Conservation (phyloP, 2,113 vertebrate genomes). For the Balaeniceps rex region DNA sequence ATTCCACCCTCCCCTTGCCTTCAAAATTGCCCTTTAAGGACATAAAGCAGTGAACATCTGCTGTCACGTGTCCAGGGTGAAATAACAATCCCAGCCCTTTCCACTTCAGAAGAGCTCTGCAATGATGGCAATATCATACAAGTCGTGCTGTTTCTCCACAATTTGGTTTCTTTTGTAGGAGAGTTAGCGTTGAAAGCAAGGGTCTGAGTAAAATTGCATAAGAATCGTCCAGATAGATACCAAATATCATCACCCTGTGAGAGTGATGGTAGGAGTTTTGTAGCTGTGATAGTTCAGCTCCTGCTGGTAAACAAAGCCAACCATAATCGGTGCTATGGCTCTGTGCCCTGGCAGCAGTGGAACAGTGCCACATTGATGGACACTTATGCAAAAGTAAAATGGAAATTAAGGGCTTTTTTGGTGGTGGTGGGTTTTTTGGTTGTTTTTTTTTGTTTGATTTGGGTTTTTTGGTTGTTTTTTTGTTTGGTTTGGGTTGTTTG, state of each 20-base stretch:
- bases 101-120: background rate
- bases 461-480: too few relatives aligned
- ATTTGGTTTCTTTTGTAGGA: background rate
- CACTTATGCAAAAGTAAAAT: background rate
- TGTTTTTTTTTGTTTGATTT: background rate
- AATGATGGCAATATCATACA: background rate
- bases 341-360: background rate
- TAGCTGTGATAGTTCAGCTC: background rate
- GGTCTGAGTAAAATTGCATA: background rate
- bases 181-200: background rate
- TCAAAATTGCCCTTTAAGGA: slow-evolving; percentile 23
- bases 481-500: background rate
- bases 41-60: background rate
- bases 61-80: background rate
- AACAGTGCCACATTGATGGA: accelerated
- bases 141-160: background rate
- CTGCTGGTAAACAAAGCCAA: background rate
- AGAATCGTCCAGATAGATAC: background rate
- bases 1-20: background rate
- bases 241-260: background rate
- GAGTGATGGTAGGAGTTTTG: background rate
- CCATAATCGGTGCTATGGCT: accelerated
- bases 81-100: background rate
- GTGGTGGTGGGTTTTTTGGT: accelerated
- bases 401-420: background rate